Base-by-base conservation (phyloP, 2,888 invertebrate species). In the Heliconius hortense region DNA sequence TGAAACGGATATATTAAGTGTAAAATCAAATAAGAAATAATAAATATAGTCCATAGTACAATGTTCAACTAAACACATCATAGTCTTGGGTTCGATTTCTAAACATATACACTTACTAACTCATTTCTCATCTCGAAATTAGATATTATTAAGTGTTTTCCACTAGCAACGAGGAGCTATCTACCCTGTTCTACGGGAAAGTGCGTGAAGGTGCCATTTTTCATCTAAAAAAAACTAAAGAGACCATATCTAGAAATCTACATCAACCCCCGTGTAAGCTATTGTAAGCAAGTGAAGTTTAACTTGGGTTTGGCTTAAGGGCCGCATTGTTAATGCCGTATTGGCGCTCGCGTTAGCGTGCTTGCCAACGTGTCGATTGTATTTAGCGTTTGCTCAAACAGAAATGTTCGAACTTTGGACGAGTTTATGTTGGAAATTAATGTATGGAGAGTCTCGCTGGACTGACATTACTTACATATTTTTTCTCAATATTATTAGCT, bases 291-390 rank as follows among this genome's bases (percentile, higher is more conserved):
- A 85, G 81, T 81, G 78, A 83, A 84, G 84, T 83, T 82, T 81
- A 83, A 83, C 83, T 84, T 80, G 80, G 75, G 77, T 79, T 79
- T 78, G 76, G 82, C 80, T 82, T 82, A 82, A 82, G 83, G 83
- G 83, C 82, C 81, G 80, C 81, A 84, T 84, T 85, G 86, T 85
- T 86, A 83, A 81, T 82, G 82, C 82, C 82, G 80, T 84, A 85
- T 84, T 85, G 84, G 83, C 79, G 82, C 81, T 78, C 77, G 78
- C 80, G 82, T 82, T 81, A 80, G 79, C 81, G 72, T 73, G 68
- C 69, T 60, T 63, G 64, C 75, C 28, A 48, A 60, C 76, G 71
- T 35, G 74, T 56, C 56, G 68, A 70, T 76, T 72, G 73, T 75
- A 62, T 77, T 76, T 69, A 64, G 66, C 64, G 72, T 78, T 56